Conservation (phyloP, 2,113 vertebrate species). For the Acinonyx jubatus region DNA sequence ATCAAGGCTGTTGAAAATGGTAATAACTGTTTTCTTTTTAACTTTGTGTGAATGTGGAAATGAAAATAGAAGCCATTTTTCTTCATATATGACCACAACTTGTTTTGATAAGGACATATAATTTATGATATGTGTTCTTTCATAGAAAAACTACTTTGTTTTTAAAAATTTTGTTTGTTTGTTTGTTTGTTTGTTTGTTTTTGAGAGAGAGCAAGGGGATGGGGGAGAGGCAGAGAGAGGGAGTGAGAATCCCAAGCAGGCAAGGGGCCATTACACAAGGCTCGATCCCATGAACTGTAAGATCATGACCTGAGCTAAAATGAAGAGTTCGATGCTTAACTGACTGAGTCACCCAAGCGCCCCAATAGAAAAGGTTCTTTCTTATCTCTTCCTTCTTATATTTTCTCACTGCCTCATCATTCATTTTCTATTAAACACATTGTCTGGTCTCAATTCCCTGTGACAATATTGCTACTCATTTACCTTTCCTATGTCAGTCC, state of each 20-base stretch:
- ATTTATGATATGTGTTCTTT: not conserved
- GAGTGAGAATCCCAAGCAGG: no score
- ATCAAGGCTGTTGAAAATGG: not conserved
- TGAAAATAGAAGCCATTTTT: not conserved
- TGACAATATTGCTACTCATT: not conserved
- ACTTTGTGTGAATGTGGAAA: not conserved
- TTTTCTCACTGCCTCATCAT: not conserved
- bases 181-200: no score
- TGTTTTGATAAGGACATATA: not conserved
- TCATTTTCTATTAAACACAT: not conserved
- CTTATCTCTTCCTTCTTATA: not conserved
- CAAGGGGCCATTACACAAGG: no score
- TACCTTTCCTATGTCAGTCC: not conserved
- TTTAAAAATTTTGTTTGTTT: no score
- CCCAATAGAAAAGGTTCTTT: not conserved
- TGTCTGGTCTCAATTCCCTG: not conserved
- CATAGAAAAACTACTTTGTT: not conserved
- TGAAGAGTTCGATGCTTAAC: no score
- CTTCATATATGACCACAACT: not conserved
- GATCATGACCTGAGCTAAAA: no score
- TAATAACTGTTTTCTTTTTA: not conserved
- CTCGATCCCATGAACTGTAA: no score
- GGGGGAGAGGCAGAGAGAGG: no score
- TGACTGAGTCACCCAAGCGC: no score
- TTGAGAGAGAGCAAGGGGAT: no score